Evolutionary conservation across 2,888 invertebrate genomes (phyloP).

Genomic region (Tetragonisca angustula): DNA sequence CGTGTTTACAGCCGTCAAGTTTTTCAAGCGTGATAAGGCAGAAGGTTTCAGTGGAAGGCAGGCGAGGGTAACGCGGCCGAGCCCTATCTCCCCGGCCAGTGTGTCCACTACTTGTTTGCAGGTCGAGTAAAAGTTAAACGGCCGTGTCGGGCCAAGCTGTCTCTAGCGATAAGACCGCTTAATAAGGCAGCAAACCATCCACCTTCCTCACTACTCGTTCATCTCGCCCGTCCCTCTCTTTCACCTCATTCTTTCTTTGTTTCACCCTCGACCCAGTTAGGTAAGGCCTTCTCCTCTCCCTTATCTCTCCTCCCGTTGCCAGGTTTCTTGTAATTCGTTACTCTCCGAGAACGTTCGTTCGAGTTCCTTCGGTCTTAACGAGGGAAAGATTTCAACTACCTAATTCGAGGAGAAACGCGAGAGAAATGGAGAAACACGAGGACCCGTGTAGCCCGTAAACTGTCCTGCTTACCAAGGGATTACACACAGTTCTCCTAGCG

Average conservation of each 20-base stretch:
- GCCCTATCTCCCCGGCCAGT: conserved; percentile 65
- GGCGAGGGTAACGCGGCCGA: conserved; percentile 40
- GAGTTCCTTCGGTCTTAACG: conserved; percentile 36
- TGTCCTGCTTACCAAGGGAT: conserved; percentile 28
- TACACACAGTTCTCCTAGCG: conserved; percentile 14
- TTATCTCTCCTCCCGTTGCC: conserved; percentile 60
- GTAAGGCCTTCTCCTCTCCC: conserved; percentile 35
- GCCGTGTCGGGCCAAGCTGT: conserved; percentile 66
- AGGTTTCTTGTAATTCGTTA: conserved; percentile 57
- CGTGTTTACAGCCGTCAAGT: conserved; percentile 72
- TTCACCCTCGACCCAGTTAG: conserved; percentile 69
- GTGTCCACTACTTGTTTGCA: conserved; percentile 72
- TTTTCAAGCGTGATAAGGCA: conserved; percentile 69
- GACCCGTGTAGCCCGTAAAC: conserved; percentile 37
- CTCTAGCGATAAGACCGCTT: conserved; percentile 73
- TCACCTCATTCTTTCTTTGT: conserved; percentile 55
- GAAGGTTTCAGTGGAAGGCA: conserved; percentile 42
- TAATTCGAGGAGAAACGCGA: conserved; percentile 44
- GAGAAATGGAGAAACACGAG: conserved; percentile 43
- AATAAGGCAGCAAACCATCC: conserved; percentile 72
- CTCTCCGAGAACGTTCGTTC: conserved; percentile 21
- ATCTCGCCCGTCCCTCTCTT: conserved; percentile 45
- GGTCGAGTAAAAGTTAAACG: conserved; percentile 77
- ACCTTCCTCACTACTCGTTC: conserved; percentile 62
- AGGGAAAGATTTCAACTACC: conserved; percentile 62